phyloP scores from a whole-genome alignment of 2,797 vertebrate species.

The Gouania willdenowi region DNA sequence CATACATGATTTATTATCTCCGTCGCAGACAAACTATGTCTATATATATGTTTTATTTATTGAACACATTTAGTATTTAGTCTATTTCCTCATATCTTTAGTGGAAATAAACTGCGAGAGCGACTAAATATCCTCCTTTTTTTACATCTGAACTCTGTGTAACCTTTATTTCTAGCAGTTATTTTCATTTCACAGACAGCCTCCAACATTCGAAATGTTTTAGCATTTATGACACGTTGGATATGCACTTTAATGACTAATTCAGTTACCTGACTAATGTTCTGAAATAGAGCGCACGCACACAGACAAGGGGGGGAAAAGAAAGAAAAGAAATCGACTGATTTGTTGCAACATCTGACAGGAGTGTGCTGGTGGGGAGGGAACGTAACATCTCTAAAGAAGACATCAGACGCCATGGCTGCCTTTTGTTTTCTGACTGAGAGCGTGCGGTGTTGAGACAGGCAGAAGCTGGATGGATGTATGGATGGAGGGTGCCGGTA shows the following conservation, averaged over 20 bases:
- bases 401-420: conserved; percentile 69
- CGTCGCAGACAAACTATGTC: conserved; percentile 19
- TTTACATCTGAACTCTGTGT: conserved; percentile 47
- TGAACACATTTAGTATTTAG: conserved; percentile 3
- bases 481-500: conserved; percentile 69
- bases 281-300: conserved; percentile 64
- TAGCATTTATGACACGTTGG: conserved; percentile 68
- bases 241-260: conserved; percentile 71
- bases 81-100: conserved; percentile 7
- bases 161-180: conserved; percentile 38
- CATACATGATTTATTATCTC: conserved; percentile 34
- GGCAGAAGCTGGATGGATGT: conserved; percentile 58
- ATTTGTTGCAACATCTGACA: conserved; percentile 73
- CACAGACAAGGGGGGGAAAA: conserved; percentile 9
- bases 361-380: conserved; percentile 58
- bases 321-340: conserved; percentile 61
- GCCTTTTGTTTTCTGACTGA: conserved; percentile 74
- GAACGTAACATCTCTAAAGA: no score
- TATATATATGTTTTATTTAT: conserved; percentile 14
- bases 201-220: conserved; percentile 43
- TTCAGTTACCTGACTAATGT: conserved; percentile 59
- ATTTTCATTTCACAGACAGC: conserved; percentile 29
- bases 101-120: conserved; percentile 31
- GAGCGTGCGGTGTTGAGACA: conserved; percentile 41
- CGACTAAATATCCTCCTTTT: conserved; percentile 32